These are phyloP conservation scores for Antennarius maculatus DNA, from an alignment of 2,797 vertebrate species.

Conservation along the genomic window DNA sequence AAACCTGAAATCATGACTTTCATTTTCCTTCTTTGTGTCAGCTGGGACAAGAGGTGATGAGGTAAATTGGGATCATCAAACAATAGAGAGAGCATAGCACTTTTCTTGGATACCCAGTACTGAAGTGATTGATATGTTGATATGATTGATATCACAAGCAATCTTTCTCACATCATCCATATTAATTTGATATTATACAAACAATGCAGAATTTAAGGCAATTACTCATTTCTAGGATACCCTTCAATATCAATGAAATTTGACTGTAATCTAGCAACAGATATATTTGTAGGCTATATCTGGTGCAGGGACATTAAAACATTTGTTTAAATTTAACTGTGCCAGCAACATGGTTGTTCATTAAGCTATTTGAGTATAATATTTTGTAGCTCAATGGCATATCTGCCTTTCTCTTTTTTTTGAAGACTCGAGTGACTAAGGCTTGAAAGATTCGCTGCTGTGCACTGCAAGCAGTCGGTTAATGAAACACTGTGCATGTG, in stretches of 20 bases:
- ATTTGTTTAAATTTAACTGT: slow-evolving; percentile 46
- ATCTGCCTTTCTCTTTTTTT: neutral
- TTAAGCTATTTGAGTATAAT: slow-evolving; percentile 23
- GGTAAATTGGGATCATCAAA: slow-evolving; percentile 72
- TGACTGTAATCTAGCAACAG: slow-evolving; percentile 33
- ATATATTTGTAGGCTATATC: slow-evolving; percentile 50
- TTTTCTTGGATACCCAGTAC: slow-evolving; percentile 45
- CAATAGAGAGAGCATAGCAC: slow-evolving; percentile 55
- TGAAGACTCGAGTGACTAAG: slow-evolving; percentile 10
- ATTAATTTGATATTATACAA: slow-evolving; percentile 4
- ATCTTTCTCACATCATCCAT: neutral
- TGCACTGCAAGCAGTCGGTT: neutral
- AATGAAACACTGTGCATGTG: neutral
- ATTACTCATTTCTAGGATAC: slow-evolving; percentile 4
- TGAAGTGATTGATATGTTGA: slow-evolving; percentile 62
- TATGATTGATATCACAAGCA: slow-evolving; percentile 27
- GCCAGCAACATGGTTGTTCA: slow-evolving; percentile 31
- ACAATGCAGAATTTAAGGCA: neutral
- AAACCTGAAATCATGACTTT: slow-evolving; percentile 64
- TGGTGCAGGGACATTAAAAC: slow-evolving; percentile 38
- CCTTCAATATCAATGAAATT: slow-evolving; percentile 15
- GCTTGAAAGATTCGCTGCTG: neutral
- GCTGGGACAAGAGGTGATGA: slow-evolving; percentile 64
- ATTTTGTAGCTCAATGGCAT: neutral
- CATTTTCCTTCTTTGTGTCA: slow-evolving; percentile 63